phyloP scores from a whole-genome alignment of 2,888 invertebrate species.

The Elegia similella region DNA sequence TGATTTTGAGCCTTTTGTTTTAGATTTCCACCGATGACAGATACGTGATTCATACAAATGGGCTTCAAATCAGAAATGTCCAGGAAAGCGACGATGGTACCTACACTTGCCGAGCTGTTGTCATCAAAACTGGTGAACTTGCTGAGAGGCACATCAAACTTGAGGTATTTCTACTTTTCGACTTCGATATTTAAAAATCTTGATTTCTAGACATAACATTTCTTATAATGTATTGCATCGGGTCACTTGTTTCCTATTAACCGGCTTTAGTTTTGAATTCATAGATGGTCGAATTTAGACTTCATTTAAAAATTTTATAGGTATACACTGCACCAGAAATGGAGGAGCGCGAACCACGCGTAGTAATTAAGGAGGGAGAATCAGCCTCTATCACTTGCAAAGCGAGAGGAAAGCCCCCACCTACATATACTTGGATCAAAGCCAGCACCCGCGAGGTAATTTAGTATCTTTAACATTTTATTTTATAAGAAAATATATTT shows the following conservation, averaged over 20 bases:
- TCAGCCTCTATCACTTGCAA: conserved; percentile 88
- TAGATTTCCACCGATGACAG: conserved; percentile 86
- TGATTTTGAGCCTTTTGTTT: conserved; percentile 6
- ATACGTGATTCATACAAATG: conserved; percentile 88
- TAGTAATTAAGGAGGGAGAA: conserved; percentile 91
- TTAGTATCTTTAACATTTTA: no score
- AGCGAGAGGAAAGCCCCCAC: conserved; percentile 92
- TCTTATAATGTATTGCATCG: no score
- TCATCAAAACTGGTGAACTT: conserved; percentile 89
- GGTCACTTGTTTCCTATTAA: no score
- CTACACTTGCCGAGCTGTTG: conserved; percentile 93
- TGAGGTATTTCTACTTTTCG: conserved; percentile 86
- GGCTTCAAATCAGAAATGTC: conserved; percentile 88
- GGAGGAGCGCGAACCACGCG: conserved; percentile 79
- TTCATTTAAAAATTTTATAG: conserved; percentile 48
- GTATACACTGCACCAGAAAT: conserved; percentile 89
- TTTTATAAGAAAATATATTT: no score
- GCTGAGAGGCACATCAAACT: conserved; percentile 89
- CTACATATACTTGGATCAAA: conserved; percentile 92
- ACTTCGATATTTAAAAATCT: no score
- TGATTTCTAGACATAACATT: no score
- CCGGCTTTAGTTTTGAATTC: no score
- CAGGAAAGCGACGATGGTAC: conserved; percentile 92
- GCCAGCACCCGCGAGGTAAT: conserved; percentile 83
- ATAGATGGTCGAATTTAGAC: no score